These are phyloP conservation scores for Bufo gargarizans DNA, from an alignment of 2,113 vertebrate genomes.

Conservation along the genomic window DNA sequence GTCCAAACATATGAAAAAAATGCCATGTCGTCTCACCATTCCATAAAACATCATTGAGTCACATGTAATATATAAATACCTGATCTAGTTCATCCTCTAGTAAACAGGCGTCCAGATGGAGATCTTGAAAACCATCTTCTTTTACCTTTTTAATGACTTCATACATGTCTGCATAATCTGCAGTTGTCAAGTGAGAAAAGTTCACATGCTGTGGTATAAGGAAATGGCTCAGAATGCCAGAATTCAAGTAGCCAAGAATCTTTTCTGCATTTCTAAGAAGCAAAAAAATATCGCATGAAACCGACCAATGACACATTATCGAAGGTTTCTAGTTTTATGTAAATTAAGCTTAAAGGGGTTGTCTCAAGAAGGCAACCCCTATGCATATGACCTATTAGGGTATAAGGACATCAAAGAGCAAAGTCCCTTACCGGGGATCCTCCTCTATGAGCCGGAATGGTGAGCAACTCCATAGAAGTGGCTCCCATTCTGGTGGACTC, in stretches of 20 bases:
- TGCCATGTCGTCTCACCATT: too few relatives aligned
- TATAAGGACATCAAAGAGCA: too few relatives aligned
- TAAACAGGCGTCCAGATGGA: constrained; percentile 88
- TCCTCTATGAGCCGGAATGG: too few relatives aligned
- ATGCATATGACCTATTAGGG: too few relatives aligned
- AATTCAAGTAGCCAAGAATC: constrained; percentile 90
- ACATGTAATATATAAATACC: constrained; percentile 67
- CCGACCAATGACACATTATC: neutral
- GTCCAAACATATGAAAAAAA: too few relatives aligned
- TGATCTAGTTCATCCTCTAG: constrained; percentile 95
- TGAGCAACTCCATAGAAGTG: too few relatives aligned
- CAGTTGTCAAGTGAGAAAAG: constrained; percentile 89
- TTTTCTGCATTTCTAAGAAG: constrained; percentile 89
- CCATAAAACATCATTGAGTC: too few relatives aligned
- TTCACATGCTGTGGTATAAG: constrained; percentile 96
- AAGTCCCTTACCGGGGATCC: too few relatives aligned
- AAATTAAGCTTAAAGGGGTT: neutral
- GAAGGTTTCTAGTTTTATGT: neutral
- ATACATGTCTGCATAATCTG: constrained; percentile 96
- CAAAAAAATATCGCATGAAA: constrained; percentile 10
- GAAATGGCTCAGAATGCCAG: constrained; percentile 85
- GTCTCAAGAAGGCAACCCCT: too few relatives aligned
- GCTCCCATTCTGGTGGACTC: too few relatives aligned
- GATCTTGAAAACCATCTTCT: constrained; percentile 83
- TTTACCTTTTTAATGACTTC: constrained; percentile 90